phyloP scores from a whole-genome alignment of 2,888 invertebrate species.

The Apotomis turbidana region DNA sequence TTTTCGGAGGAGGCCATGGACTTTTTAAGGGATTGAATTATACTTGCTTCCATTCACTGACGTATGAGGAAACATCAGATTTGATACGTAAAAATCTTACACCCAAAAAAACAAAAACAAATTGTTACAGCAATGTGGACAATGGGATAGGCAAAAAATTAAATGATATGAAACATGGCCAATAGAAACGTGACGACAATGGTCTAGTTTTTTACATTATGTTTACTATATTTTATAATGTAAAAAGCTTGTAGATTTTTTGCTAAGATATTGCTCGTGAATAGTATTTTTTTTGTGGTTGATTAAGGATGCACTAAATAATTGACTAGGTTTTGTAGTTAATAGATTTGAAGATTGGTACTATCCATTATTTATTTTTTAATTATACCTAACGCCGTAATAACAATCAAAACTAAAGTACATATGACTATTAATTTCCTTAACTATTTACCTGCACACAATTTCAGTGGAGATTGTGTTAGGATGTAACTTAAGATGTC shows the following conservation, averaged over 20 bases:
- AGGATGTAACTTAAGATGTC: too few species aligned
- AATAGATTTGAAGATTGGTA: background rate
- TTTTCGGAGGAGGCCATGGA: too few species aligned
- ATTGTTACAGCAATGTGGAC: background rate
- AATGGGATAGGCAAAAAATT: constrained; percentile 11
- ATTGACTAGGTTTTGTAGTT: background rate
- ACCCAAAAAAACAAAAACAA: background rate
- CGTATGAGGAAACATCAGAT: constrained; percentile 9
- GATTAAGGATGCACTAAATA: background rate
- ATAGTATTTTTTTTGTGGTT: background rate
- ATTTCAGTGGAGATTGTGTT: too few species aligned
- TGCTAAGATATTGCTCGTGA: background rate
- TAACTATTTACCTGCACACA: too few species aligned
- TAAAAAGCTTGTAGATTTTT: constrained; percentile 2
- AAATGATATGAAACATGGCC: constrained; percentile 13
- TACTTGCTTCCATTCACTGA: constrained; percentile 6
- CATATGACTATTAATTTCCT: too few species aligned
- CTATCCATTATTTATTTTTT: too few species aligned
- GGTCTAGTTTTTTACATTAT: constrained; percentile 49
- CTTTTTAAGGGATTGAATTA: background rate
- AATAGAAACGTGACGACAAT: constrained; percentile 40
- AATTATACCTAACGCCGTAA: too few species aligned
- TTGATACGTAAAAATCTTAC: background rate
- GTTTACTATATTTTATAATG: constrained; percentile 14
- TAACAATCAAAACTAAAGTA: too few species aligned